phyloP scores from a whole-genome alignment of 2,113 vertebrate species.

The Heterocephalus glaber region DNA sequence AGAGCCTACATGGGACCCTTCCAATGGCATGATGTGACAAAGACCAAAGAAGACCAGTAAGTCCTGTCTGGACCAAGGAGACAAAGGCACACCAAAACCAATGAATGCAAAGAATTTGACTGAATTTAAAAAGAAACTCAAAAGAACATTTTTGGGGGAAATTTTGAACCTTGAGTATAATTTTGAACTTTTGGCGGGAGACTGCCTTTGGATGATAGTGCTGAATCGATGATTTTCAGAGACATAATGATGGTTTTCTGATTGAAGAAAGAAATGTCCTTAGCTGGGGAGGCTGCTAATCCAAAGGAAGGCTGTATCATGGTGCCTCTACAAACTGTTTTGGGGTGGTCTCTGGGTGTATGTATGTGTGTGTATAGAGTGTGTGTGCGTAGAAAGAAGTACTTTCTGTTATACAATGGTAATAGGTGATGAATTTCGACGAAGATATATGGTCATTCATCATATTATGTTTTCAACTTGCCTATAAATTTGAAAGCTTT shows the following conservation, averaged over 20 bases:
- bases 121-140: background rate
- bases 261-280: background rate
- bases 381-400: background rate
- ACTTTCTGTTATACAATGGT: background rate
- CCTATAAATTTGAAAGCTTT: background rate
- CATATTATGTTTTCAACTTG: background rate
- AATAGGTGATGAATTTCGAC: background rate
- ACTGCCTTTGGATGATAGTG: background rate
- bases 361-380: too few relatives aligned
- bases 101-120: too few relatives aligned
- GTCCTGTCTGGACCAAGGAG: background rate
- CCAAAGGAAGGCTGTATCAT: background rate
- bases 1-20: background rate
- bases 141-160: background rate
- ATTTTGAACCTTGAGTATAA: background rate
- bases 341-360: too few relatives aligned
- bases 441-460: background rate
- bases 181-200: too few relatives aligned
- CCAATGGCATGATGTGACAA: background rate
- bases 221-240: background rate
- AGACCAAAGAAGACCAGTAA: accelerated
- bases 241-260: background rate
- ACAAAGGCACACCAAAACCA: accelerated
- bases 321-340: background rate
- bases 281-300: background rate